Evolutionary conservation across 2,797 vertebrate genomes (phyloP).

Genomic region (Merluccius polli): DNA sequence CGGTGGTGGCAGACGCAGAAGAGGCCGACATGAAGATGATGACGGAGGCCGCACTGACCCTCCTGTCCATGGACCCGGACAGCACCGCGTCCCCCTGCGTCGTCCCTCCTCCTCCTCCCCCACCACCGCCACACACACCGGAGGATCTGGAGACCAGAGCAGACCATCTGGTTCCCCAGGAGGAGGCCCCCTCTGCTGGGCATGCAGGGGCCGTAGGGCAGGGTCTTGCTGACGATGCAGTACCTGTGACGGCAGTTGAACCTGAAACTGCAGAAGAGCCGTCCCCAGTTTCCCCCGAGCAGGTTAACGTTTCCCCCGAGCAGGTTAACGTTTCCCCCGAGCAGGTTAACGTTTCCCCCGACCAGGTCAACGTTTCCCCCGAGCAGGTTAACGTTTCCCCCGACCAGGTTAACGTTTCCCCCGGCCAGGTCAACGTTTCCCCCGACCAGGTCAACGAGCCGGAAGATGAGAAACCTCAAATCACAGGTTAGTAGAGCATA

Average conservation of each 20-base stretch:
- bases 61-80: constrained; percentile 79
- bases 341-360: no score
- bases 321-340: no score
- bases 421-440: background rate
- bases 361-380: background rate
- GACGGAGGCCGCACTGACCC: constrained; percentile 77
- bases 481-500: background rate
- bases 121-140: background rate
- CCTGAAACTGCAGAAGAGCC: background rate
- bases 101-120: constrained; percentile 12
- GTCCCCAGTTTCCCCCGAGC: background rate
- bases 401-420: background rate
- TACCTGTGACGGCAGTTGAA: background rate
- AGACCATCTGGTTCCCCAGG: background rate
- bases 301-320: background rate
- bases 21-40: constrained; percentile 78
- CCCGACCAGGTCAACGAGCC: background rate
- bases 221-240: background rate
- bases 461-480: background rate
- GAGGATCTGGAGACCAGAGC: constrained; percentile 9
- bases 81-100: constrained; percentile 48
- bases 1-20: constrained; percentile 4
- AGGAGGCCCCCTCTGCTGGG: background rate
- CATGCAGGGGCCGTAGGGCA: background rate
- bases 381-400: no score